These are phyloP conservation scores for Echeneis naucrates DNA, from an alignment of 2,797 vertebrate species.

Conservation along the genomic window DNA sequence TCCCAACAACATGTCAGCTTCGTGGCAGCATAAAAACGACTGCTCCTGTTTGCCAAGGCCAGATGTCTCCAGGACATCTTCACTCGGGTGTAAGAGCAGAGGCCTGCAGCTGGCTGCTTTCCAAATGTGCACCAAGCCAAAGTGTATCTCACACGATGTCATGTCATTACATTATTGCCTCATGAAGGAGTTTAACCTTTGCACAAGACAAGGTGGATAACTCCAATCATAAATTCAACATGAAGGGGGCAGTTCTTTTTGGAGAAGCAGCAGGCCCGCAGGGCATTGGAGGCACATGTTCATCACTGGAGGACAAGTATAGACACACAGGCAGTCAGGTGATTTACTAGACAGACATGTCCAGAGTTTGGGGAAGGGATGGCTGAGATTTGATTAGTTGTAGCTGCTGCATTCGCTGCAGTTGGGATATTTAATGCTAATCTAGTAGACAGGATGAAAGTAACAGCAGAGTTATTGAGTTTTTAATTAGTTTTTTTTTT, in stretches of 20 bases:
- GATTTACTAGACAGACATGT: not conserved
- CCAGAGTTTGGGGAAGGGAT: too few relatives aligned
- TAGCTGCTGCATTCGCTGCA: not conserved
- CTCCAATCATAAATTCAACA: not conserved
- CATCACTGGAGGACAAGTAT: conserved; percentile 2
- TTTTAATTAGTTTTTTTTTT: too few relatives aligned
- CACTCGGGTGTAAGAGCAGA: not conserved
- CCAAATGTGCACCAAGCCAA: conserved; percentile 9
- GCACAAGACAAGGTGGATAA: not conserved
- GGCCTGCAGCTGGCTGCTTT: conserved; percentile 16
- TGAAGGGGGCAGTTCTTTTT: too few relatives aligned
- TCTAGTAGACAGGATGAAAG: too few relatives aligned
- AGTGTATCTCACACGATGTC: not conserved
- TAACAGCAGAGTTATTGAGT: rapidly evolving
- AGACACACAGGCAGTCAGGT: not conserved
- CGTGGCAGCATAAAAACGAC: conserved; percentile 1
- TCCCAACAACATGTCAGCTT: not conserved
- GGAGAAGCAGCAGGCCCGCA: not conserved
- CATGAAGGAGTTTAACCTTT: conserved; percentile 25
- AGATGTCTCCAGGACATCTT: conserved; percentile 23
- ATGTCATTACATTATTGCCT: conserved; percentile 12
- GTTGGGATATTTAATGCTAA: not conserved
- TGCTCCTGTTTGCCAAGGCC: not conserved
- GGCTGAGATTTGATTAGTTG: not conserved
- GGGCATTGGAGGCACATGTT: not conserved